These are phyloP conservation scores for Isurus oxyrinchus DNA, from an alignment of 2,113 vertebrate genomes.

Conservation along the genomic window DNA sequence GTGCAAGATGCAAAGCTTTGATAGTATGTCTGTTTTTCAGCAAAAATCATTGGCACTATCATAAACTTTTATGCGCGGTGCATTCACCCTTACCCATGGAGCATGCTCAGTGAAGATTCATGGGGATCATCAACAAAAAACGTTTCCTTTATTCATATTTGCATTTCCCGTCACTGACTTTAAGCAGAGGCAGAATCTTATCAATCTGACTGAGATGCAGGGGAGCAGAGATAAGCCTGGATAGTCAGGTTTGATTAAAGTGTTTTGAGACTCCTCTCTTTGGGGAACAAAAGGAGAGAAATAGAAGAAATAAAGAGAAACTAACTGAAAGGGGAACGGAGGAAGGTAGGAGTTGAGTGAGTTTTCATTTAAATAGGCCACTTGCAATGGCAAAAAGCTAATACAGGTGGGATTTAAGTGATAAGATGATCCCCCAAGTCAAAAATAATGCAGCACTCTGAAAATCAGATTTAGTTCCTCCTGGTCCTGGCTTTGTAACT, in stretches of 20 bases:
- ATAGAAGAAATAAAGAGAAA: neutral
- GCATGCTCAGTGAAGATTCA: neutral
- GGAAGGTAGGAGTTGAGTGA: neutral
- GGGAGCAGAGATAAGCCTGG: neutral
- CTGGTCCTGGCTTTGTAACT: neutral
- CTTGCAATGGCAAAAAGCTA: neutral
- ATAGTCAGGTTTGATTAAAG: neutral
- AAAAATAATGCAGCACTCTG: neutral
- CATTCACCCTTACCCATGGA: neutral
- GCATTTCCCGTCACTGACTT: neutral
- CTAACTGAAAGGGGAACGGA: neutral
- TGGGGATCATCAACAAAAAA: neutral
- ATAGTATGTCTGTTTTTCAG: too few relatives aligned
- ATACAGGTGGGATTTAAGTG: neutral
- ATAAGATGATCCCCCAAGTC: neutral
- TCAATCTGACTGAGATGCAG: neutral
- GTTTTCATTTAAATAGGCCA: neutral
- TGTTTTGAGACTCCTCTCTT: neutral
- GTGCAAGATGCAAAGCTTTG: too few relatives aligned
- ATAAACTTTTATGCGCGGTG: neutral
- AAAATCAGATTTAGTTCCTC: neutral
- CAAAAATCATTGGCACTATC: neutral
- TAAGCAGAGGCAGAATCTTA: neutral
- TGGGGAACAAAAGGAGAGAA: neutral
- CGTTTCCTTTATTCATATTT: neutral